These are phyloP conservation scores for Cephus runcator DNA, from an alignment of 2,888 invertebrate species.

Conservation along the genomic window DNA sequence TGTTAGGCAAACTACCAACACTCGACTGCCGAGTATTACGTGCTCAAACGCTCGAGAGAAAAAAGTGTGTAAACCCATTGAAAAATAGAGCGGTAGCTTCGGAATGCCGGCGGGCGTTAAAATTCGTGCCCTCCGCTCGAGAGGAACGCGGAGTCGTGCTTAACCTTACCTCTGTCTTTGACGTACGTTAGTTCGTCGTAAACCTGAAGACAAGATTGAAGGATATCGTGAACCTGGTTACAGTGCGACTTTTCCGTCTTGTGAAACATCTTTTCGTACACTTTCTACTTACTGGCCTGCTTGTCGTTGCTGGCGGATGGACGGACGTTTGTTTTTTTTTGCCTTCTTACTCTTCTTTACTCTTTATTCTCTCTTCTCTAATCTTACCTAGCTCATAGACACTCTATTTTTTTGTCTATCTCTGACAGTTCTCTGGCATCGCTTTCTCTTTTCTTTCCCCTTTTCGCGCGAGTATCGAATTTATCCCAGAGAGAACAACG, in stretches of 20 bases:
- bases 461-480: background rate
- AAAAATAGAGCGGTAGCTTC: slow-evolving; percentile 52
- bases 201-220: background rate
- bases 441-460: background rate
- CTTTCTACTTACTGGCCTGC: background rate
- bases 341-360: background rate
- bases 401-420: background rate
- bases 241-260: background rate
- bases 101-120: slow-evolving; percentile 46
- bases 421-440: background rate
- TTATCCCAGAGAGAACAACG: background rate
- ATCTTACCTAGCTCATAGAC: background rate
- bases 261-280: background rate
- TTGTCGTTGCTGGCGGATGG: no score
- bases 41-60: slow-evolving; percentile 49
- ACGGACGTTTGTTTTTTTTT: background rate
- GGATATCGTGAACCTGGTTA: background rate
- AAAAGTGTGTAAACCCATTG: slow-evolving; percentile 43
- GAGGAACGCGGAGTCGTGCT: slow-evolving; percentile 21
- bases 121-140: slow-evolving; percentile 38
- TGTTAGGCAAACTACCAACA: slow-evolving; percentile 55
- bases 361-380: background rate
- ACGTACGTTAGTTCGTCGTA: background rate
- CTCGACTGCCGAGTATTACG: slow-evolving; percentile 50
- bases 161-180: slow-evolving; percentile 16